These are phyloP conservation scores for Herpetotheres cachinnans DNA, from an alignment of 2,113 vertebrate genomes.

Conservation along the genomic window DNA sequence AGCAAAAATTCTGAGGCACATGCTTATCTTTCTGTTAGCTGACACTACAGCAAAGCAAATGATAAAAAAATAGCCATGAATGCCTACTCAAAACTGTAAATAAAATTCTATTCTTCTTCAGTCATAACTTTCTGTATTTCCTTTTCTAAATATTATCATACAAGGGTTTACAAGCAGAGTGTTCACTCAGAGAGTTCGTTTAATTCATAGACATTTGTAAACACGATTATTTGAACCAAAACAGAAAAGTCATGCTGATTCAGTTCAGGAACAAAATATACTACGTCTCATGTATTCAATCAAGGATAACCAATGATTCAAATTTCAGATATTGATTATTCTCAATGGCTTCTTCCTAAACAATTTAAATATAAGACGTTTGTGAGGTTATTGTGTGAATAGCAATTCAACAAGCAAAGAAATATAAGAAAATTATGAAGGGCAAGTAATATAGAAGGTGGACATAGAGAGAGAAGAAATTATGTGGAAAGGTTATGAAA, in stretches of 20 bases:
- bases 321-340: background rate
- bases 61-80: background rate
- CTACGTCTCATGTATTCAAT: background rate
- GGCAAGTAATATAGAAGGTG: background rate
- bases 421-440: background rate
- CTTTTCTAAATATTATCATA: background rate
- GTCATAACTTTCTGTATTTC: background rate
- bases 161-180: background rate
- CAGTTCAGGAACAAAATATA: background rate
- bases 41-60: background rate
- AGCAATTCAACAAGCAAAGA: background rate
- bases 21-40: background rate
- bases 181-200: background rate
- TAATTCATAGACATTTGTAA: background rate
- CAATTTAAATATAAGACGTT: background rate
- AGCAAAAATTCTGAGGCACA: background rate
- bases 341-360: background rate
- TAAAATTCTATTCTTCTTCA: background rate
- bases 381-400: background rate
- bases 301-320: background rate
- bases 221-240: conserved; percentile 31
- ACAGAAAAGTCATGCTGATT: background rate
- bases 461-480: background rate
- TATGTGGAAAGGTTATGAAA: background rate
- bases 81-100: background rate